A percentile compares a stretch with the other conserved stretches of the same genome.
Evolutionary conservation across 2,797 vertebrate species (phyloP).

Genomic region (Heterohyrax brucei): DNA sequence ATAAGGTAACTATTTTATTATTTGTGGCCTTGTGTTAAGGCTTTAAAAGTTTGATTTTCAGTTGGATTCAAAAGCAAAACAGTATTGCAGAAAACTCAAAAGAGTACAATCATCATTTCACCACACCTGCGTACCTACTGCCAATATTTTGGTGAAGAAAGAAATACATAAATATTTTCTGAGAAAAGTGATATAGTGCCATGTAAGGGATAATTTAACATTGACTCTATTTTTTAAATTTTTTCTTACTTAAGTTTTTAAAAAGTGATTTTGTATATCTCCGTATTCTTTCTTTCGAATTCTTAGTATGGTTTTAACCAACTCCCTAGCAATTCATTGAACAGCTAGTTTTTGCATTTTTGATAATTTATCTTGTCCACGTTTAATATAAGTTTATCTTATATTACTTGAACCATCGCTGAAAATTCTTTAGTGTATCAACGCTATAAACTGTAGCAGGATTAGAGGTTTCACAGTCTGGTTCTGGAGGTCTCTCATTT

Average conservation of each 20-base stretch:
- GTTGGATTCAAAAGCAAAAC: neutral
- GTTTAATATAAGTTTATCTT: neutral
- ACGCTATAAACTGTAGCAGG: neutral
- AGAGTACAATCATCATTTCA: neutral
- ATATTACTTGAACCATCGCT: neutral
- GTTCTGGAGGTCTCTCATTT: neutral
- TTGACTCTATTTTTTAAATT: too few relatives aligned
- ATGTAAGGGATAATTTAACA: too few relatives aligned
- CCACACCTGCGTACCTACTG: neutral
- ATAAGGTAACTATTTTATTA: neutral
- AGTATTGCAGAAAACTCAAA: neutral
- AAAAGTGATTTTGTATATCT: neutral
- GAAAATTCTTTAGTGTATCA: neutral
- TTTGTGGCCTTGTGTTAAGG: too few relatives aligned
- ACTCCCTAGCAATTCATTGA: neutral
- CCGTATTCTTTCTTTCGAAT: neutral
- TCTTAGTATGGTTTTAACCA: neutral
- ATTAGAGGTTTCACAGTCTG: neutral
- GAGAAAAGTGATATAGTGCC: too few relatives aligned
- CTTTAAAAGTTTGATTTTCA: neutral
- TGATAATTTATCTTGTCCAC: neutral
- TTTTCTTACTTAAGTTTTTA: too few relatives aligned
- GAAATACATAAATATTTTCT: too few relatives aligned
- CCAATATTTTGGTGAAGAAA: too few relatives aligned
- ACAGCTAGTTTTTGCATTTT: neutral